Evolutionary conservation across 2,888 invertebrate genomes (phyloP).

Genomic region (Synanthedon andrenaeformis): DNA sequence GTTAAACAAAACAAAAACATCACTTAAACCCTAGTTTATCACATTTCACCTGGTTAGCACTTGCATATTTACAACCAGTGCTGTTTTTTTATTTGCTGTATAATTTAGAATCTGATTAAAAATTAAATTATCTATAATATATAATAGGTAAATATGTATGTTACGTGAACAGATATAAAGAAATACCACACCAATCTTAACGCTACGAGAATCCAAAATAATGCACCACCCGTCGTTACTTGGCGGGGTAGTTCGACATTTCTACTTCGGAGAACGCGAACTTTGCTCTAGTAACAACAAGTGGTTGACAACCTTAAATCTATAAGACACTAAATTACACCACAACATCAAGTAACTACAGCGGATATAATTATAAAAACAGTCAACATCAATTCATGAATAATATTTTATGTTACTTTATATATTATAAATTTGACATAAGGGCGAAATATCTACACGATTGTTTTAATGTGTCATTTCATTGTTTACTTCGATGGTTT

Average conservation of each 20-base stretch:
- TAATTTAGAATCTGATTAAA: slow-evolving; percentile 52
- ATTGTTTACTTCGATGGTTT: slow-evolving; percentile 40
- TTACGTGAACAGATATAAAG: slow-evolving; percentile 61
- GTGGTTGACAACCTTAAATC: slow-evolving; percentile 33
- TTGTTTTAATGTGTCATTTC: slow-evolving; percentile 47
- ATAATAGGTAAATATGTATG: slow-evolving; percentile 45
- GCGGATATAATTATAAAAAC: slow-evolving; percentile 70
- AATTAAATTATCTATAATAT: slow-evolving; percentile 38
- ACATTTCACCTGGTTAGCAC: slow-evolving; percentile 65
- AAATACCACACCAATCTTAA: slow-evolving; percentile 66
- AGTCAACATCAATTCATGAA: slow-evolving; percentile 71
- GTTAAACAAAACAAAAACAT: slow-evolving; percentile 11
- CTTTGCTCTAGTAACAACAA: slow-evolving; percentile 5
- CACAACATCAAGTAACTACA: slow-evolving; percentile 72
- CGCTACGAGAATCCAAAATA: slow-evolving; percentile 59
- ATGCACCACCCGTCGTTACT: slow-evolving; percentile 52
- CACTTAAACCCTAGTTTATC: slow-evolving; percentile 62
- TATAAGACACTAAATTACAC: slow-evolving; percentile 71
- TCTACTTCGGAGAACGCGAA: not conserved
- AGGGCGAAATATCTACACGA: slow-evolving; percentile 64
- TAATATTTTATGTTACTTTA: slow-evolving; percentile 35
- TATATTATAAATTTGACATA: slow-evolving; percentile 57
- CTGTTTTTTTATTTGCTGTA: slow-evolving; percentile 38
- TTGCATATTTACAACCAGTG: slow-evolving; percentile 52
- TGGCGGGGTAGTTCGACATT: not conserved